Conservation (phyloP, 2,797 vertebrate genomes). For the Carapus acus region DNA sequence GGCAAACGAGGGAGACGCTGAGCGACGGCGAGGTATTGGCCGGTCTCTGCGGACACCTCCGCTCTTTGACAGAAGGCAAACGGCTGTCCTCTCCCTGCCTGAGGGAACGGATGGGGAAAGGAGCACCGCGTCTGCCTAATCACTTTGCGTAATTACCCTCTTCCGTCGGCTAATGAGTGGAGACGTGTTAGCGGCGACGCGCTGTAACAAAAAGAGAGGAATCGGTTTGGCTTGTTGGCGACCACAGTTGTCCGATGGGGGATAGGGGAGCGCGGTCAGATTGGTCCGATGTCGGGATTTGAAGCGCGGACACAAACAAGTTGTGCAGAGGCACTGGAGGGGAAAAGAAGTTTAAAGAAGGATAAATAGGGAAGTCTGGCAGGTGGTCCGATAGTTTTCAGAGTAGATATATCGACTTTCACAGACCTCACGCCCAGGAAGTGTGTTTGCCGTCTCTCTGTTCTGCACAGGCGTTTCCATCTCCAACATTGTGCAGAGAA, state of each 20-base stretch:
- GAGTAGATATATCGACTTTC: too few relatives aligned
- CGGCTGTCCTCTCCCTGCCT: slow-evolving; percentile 24
- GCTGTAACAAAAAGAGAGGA: slow-evolving; percentile 14
- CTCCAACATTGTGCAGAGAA: too few relatives aligned
- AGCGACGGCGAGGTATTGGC: slow-evolving; percentile 54
- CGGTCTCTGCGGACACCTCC: slow-evolving; percentile 40
- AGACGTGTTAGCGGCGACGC: slow-evolving; percentile 17
- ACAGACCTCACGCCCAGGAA: too few relatives aligned
- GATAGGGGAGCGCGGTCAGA: slow-evolving; percentile 24
- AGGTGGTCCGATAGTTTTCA: too few relatives aligned
- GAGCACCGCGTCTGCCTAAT: slow-evolving; percentile 31
- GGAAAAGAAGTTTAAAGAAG: too few relatives aligned
- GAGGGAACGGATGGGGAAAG: neutral
- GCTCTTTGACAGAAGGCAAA: slow-evolving; percentile 30
- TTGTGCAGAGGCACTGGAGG: too few relatives aligned
- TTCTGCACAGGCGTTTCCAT: slow-evolving; percentile 1
- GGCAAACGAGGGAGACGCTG: slow-evolving; percentile 32
- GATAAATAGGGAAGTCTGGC: slow-evolving; percentile 13
- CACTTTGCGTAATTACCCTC: slow-evolving; percentile 37
- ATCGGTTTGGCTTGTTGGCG: neutral
- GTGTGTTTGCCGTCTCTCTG: slow-evolving; percentile 17
- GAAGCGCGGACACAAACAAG: slow-evolving; percentile 28
- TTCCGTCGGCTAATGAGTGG: slow-evolving; percentile 17
- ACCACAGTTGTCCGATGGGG: slow-evolving; percentile 16
- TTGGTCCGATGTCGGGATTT: slow-evolving; percentile 37